Conservation (phyloP, 2,113 vertebrate genomes). For the Podiceps cristatus region DNA sequence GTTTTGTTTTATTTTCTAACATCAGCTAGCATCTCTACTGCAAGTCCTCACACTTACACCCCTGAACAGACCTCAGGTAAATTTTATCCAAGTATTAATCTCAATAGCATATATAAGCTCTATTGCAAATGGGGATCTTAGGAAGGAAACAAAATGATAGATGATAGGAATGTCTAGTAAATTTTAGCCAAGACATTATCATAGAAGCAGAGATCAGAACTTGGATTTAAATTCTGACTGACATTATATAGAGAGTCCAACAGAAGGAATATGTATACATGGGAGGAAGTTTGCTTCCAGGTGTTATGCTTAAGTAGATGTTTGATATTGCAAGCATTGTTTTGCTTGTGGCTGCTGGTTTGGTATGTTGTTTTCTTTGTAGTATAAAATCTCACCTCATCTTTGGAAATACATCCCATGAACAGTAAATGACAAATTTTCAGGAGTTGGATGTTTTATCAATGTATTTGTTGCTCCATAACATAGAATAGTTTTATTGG, state of each 20-base stretch:
- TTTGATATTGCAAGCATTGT: background rate
- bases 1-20: slow-evolving; percentile 58
- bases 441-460: background rate
- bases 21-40: slow-evolving; percentile 57
- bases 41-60: slow-evolving; percentile 55
- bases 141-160: background rate
- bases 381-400: background rate
- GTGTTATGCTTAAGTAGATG: background rate
- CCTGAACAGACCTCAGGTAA: slow-evolving; percentile 65
- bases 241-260: background rate
- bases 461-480: background rate
- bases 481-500: background rate
- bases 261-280: background rate
- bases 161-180: background rate
- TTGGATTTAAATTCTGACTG: background rate
- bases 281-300: background rate
- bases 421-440: background rate
- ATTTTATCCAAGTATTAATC: background rate
- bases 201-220: background rate
- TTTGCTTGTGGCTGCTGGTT: background rate
- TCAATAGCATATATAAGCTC: background rate
- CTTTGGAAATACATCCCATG: background rate
- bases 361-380: background rate
- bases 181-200: background rate
- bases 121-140: background rate